Evolutionary conservation across 2,113 vertebrate species (phyloP).

Genomic region (Lophius piscatorius): DNA sequence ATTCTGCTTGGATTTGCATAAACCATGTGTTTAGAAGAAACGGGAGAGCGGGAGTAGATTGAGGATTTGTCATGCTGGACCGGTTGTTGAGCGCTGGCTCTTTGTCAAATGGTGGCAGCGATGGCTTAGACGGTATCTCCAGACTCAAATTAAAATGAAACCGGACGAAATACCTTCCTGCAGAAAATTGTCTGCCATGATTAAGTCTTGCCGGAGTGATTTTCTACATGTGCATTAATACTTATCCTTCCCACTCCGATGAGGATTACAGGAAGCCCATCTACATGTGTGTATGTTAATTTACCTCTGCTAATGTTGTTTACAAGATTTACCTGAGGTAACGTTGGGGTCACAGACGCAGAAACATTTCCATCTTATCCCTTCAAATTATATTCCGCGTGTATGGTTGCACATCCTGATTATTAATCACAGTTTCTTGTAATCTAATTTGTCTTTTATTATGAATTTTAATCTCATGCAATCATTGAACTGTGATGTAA

Average conservation of each 20-base stretch:
- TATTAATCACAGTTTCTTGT: constrained; percentile 51
- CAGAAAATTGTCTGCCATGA: constrained; percentile 72
- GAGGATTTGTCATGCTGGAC: constrained; percentile 80
- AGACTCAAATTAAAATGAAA: constrained; percentile 79
- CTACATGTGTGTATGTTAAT: constrained; percentile 77
- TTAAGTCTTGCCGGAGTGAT: constrained; percentile 71
- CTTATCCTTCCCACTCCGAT: constrained; percentile 45
- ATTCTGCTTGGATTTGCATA: constrained; percentile 84
- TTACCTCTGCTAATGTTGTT: constrained; percentile 66
- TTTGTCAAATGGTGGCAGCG: constrained; percentile 75
- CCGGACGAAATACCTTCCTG: constrained; percentile 61
- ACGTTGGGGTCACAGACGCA: constrained; percentile 67
- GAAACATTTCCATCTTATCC: constrained; percentile 49
- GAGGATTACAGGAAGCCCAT: constrained; percentile 46
- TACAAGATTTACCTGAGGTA: constrained; percentile 69
- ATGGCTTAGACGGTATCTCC: constrained; percentile 57
- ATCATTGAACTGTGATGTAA: neutral
- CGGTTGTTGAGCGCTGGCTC: constrained; percentile 60
- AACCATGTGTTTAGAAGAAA: constrained; percentile 82
- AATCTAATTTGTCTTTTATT: constrained; percentile 47
- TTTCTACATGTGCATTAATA: constrained; percentile 68
- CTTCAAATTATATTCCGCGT: constrained; percentile 37
- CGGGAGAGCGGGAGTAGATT: constrained; percentile 64
- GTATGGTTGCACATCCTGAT: constrained; percentile 46
- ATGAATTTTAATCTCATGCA: constrained; percentile 14